phyloP scores from a whole-genome alignment of 2,797 vertebrate species.

The Poeciliopsis presidionis region DNA sequence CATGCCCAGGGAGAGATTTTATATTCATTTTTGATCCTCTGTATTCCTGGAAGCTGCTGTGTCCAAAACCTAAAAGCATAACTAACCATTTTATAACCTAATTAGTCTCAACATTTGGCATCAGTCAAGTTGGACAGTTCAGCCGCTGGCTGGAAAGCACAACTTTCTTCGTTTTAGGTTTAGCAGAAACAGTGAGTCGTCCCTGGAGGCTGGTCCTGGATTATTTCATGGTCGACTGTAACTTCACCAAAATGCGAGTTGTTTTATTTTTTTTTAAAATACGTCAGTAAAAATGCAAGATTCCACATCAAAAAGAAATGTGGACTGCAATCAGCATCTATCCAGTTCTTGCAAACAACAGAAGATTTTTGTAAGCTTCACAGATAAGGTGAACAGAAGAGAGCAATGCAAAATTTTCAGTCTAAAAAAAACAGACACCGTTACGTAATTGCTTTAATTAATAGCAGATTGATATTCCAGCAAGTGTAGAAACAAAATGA shows the following conservation, averaged over 20 bases:
- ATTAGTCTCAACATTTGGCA: neutral
- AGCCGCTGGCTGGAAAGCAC: neutral
- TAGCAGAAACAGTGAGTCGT: neutral
- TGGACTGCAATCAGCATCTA: neutral
- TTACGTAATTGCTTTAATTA: neutral
- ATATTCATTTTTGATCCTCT: neutral
- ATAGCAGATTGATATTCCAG: neutral
- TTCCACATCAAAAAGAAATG: neutral
- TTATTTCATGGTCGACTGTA: neutral
- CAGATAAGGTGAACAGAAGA: neutral
- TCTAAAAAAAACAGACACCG: neutral
- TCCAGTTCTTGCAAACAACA: neutral
- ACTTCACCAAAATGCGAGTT: neutral
- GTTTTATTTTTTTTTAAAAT: too few species aligned
- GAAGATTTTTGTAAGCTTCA: neutral
- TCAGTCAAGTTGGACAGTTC: neutral
- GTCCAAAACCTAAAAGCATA: neutral
- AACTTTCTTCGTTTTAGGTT: neutral
- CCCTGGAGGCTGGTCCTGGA: neutral
- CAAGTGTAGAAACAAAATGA: neutral
- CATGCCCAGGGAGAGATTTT: neutral
- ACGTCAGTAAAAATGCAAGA: neutral
- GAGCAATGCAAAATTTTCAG: too few species aligned
- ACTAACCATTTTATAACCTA: neutral
- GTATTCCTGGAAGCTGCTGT: neutral